These are phyloP conservation scores for Ophion slaviceki DNA, from an alignment of 2,888 invertebrate species.

Conservation along the genomic window DNA sequence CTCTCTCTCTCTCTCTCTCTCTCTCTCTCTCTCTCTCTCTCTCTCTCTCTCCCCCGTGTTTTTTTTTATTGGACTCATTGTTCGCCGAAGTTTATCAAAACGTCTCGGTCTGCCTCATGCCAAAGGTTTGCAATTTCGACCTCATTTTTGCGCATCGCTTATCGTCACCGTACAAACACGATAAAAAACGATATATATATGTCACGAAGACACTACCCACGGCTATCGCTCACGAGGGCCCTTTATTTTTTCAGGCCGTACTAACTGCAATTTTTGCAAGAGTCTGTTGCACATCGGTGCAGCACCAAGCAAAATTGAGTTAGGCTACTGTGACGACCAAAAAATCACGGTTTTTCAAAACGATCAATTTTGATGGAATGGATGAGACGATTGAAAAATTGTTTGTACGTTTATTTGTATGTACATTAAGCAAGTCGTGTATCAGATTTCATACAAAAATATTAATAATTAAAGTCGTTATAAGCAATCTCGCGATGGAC, in stretches of 20 bases:
- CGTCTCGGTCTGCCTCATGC: conserved; percentile 56
- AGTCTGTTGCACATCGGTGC: conserved; percentile 75
- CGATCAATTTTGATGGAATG: no score
- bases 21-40: neutral
- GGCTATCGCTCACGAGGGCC: conserved; percentile 75
- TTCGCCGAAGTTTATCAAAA: conserved; percentile 63
- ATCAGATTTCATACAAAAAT: no score
- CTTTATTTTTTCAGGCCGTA: conserved; percentile 82
- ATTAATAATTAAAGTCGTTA: no score
- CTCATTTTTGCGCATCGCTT: conserved; percentile 82
- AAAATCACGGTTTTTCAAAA: no score
- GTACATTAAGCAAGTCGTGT: no score
- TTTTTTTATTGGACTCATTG: conserved; percentile 45
- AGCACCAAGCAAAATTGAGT: conserved; percentile 54
- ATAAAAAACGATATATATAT: conserved; percentile 61
- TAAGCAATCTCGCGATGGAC: no score
- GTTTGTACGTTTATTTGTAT: no score
- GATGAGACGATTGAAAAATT: no score
- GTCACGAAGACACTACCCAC: conserved; percentile 66
- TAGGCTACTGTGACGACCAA: no score
- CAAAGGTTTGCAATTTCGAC: conserved; percentile 82
- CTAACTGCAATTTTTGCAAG: conserved; percentile 80
- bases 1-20: neutral
- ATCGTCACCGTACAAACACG: conserved; percentile 80
- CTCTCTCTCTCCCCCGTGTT: neutral